phyloP scores from a whole-genome alignment of 2,113 vertebrate species.

The Gambusia holbrooki region DNA sequence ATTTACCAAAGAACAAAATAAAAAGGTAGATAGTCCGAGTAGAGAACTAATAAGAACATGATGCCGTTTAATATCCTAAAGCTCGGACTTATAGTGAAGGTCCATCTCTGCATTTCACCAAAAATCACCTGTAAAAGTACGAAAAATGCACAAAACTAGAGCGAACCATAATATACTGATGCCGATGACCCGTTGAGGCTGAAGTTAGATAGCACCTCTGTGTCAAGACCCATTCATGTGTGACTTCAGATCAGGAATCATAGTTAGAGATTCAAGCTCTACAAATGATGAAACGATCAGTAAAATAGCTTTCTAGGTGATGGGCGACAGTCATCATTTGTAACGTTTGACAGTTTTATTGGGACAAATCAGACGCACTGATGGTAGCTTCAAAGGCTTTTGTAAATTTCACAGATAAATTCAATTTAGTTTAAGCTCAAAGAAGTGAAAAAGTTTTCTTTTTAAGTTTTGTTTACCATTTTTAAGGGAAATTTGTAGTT shows the following conservation, averaged over 20 bases:
- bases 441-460: not conserved
- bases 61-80: slow-evolving; percentile 23
- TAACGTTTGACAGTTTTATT: not conserved
- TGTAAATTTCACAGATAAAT: not conserved
- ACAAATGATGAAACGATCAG: not conserved
- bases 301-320: not conserved
- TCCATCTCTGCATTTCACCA: slow-evolving; percentile 24
- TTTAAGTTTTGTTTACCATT: not conserved
- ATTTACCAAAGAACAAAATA: slow-evolving; percentile 56
- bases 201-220: not conserved
- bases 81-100: slow-evolving; percentile 29
- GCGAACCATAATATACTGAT: not conserved
- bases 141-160: not conserved
- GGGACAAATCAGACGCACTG: not conserved
- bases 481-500: too few relatives aligned
- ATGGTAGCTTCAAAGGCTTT: not conserved
- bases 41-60: slow-evolving; percentile 31
- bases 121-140: slow-evolving; percentile 7
- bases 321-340: not conserved
- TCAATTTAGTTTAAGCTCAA: not conserved
- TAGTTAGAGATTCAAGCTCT: too few relatives aligned
- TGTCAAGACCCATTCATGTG: too few relatives aligned
- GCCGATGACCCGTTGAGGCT: not conserved
- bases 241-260: too few relatives aligned
- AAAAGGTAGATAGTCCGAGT: slow-evolving; percentile 26